Conservation (phyloP, 2,797 vertebrate genomes). For the Gouania willdenowi region DNA sequence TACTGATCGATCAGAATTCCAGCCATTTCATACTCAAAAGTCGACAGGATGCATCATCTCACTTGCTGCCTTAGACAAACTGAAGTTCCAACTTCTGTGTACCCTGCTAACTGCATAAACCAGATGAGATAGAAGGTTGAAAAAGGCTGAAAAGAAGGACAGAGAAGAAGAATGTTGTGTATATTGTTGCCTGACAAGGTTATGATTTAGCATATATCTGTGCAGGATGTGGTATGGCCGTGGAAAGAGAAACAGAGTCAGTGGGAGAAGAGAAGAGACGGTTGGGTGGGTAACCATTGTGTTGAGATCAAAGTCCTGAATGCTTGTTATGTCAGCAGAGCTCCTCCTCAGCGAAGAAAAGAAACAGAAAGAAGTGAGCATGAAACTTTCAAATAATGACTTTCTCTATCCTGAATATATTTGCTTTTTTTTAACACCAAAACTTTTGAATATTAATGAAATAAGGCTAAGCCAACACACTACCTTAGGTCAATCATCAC, state of each 20-base stretch:
- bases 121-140: constrained; percentile 11
- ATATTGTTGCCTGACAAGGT: constrained; percentile 18
- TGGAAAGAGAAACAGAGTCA: neutral
- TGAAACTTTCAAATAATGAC: constrained; percentile 30
- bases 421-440: constrained; percentile 24
- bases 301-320: constrained; percentile 64
- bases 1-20: no score
- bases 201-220: constrained; percentile 34
- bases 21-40: no score
- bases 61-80: constrained; percentile 17
- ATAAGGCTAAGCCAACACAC: constrained; percentile 7
- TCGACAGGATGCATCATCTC: constrained; percentile 31
- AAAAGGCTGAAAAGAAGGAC: constrained; percentile 8
- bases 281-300: constrained; percentile 56
- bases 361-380: constrained; percentile 14
- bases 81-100: constrained; percentile 39
- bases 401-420: constrained; percentile 31
- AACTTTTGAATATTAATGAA: constrained; percentile 23
- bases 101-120: constrained; percentile 21
- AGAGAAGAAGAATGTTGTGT: constrained; percentile 6
- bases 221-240: constrained; percentile 26
- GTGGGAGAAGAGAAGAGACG: constrained; percentile 6
- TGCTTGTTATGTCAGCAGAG: constrained; percentile 55
- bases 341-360: constrained; percentile 36
- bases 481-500: constrained; percentile 25